Conservation (phyloP, 2,113 vertebrate genomes). For the Caretta caretta region DNA sequence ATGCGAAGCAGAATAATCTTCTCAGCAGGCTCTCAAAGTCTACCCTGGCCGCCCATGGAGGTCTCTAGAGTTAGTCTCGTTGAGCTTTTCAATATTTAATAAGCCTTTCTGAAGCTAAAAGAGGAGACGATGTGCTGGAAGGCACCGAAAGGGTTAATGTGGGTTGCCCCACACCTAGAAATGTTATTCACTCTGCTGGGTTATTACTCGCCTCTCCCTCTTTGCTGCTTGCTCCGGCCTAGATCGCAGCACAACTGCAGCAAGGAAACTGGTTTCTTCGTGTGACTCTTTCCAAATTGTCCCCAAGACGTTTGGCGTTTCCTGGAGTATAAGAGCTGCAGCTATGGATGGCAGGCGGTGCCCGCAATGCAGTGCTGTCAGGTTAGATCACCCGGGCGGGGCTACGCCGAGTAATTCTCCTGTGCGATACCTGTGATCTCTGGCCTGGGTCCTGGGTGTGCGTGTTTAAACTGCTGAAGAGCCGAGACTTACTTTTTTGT, state of each 20-base stretch:
- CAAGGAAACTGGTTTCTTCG: neutral
- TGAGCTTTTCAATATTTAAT: neutral
- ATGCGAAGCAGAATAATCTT: neutral
- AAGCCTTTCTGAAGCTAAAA: neutral
- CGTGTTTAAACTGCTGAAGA: neutral
- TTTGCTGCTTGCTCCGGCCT: neutral
- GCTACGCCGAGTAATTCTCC: too few relatives aligned
- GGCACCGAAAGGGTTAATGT: neutral
- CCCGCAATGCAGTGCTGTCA: neutral
- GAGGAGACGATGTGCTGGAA: neutral
- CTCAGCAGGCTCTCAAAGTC: neutral
- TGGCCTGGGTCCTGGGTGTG: neutral
- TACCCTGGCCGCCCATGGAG: neutral
- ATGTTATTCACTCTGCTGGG: neutral
- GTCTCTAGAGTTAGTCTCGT: neutral
- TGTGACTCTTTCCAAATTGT: neutral
- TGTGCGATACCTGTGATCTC: neutral
- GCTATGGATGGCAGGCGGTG: neutral
- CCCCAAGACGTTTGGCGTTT: neutral
- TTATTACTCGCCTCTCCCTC: neutral
- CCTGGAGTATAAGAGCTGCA: neutral
- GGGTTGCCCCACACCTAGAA: neutral
- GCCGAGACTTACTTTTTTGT: neutral
- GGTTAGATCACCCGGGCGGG: neutral
- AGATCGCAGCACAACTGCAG: neutral